phyloP scores from a whole-genome alignment of 2,888 invertebrate species.

The Meganola albula region DNA sequence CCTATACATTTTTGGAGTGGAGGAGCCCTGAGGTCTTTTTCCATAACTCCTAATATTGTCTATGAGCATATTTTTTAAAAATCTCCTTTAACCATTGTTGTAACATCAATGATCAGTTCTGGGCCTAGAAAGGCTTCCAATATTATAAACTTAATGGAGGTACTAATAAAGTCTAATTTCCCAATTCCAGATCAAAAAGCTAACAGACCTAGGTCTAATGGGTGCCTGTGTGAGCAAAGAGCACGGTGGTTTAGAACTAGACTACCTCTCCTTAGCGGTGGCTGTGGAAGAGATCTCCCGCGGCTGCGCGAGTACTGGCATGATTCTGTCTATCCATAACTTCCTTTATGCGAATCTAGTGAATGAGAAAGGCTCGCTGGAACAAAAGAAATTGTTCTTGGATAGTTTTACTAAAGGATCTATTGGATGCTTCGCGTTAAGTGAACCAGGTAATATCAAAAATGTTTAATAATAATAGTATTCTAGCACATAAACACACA shows the following conservation, averaged over 20 bases:
- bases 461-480: too few relatives aligned
- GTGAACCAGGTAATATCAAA: constrained; percentile 88
- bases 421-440: constrained; percentile 88
- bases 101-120: too few relatives aligned
- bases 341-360: constrained; percentile 85
- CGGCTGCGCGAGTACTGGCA: constrained; percentile 87
- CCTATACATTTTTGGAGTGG: too few relatives aligned
- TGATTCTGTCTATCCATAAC: constrained; percentile 87
- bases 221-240: constrained; percentile 80
- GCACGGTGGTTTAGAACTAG: constrained; percentile 83
- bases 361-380: constrained; percentile 79
- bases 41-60: too few relatives aligned
- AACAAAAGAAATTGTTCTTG: constrained; percentile 82
- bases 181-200: constrained; percentile 79
- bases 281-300: constrained; percentile 87
- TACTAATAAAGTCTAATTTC: too few relatives aligned
- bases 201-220: constrained; percentile 85
- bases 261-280: constrained; percentile 83
- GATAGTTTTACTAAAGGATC: constrained; percentile 78
- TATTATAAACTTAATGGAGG: too few relatives aligned
- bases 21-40: too few relatives aligned
- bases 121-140: too few relatives aligned
- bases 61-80: too few relatives aligned
- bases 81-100: too few relatives aligned
- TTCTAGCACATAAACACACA: too few relatives aligned